Evolutionary conservation across 2,113 vertebrate species (phyloP).

Genomic region (Pteronura brasiliensis): DNA sequence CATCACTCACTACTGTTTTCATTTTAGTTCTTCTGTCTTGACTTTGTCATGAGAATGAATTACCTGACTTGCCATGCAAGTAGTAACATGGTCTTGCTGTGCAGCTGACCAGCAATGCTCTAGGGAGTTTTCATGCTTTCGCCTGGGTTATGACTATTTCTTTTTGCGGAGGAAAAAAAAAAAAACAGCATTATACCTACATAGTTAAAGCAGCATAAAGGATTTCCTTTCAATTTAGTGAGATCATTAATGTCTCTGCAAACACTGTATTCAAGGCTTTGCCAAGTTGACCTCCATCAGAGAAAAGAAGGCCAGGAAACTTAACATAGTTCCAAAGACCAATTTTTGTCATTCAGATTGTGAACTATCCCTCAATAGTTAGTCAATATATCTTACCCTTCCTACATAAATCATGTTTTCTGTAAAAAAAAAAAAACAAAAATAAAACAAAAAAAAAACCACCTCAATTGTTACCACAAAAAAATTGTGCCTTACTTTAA

Average conservation of each 20-base stretch:
- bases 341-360: not conserved
- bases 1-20: not conserved
- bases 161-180: not conserved
- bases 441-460: not conserved
- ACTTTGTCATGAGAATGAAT: constrained; percentile 40
- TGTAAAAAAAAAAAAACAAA: not conserved
- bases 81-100: not conserved
- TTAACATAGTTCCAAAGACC: not conserved
- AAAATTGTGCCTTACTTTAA: not conserved
- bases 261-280: not conserved
- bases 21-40: not conserved
- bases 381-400: not conserved
- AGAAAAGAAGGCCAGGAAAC: constrained; percentile 6
- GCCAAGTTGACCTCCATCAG: not conserved
- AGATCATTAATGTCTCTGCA: not conserved
- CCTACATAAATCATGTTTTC: not conserved
- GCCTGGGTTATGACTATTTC: not conserved
- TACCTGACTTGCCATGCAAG: not conserved
- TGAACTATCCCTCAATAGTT: not conserved
- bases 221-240: not conserved
- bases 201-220: not conserved
- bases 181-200: not conserved
- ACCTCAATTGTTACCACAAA: not conserved
- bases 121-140: not conserved
- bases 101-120: not conserved